A percentile compares a stretch with the other conserved stretches of the same genome.
These are phyloP conservation scores for Cyprinodon tularosa DNA, from an alignment of 2,113 vertebrate species.

Conservation along the genomic window DNA sequence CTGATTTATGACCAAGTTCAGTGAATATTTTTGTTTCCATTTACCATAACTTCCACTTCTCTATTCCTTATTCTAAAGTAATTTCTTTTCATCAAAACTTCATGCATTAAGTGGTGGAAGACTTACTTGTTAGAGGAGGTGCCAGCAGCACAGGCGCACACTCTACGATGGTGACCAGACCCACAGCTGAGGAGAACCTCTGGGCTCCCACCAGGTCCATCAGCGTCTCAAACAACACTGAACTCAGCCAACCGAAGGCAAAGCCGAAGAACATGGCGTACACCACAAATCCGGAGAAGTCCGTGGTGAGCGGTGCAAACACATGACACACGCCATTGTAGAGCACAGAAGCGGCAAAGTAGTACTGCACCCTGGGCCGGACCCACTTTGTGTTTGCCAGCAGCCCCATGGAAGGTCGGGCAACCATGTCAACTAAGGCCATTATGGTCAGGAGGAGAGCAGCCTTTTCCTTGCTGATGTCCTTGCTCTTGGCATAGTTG, in stretches of 20 bases:
- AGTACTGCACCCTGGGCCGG: constrained; percentile 92
- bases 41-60: too few relatives aligned
- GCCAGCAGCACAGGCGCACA: constrained; percentile 93
- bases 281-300: constrained; percentile 86
- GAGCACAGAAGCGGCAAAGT: constrained; percentile 87
- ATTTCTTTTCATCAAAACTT: too few relatives aligned
- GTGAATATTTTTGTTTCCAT: too few relatives aligned
- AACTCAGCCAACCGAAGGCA: constrained; percentile 95
- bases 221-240: constrained; percentile 93
- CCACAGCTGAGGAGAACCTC: constrained; percentile 94
- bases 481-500: constrained; percentile 91
- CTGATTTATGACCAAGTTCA: too few relatives aligned
- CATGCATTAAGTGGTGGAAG: not conserved
- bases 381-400: constrained; percentile 93
- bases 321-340: constrained; percentile 94
- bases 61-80: too few relatives aligned
- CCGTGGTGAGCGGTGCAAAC: constrained; percentile 82
- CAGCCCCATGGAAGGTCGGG: constrained; percentile 95
- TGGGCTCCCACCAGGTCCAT: constrained; percentile 95
- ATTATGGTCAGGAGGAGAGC: constrained; percentile 93
- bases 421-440: constrained; percentile 97
- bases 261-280: constrained; percentile 95
- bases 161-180: constrained; percentile 96
- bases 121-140: constrained; percentile 91
- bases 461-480: constrained; percentile 87